Percentiles rank a stretch among this genome's conserved stretches.
Conservation (phyloP, 2,797 vertebrate species). For the Enteromius trimaculatus region DNA sequence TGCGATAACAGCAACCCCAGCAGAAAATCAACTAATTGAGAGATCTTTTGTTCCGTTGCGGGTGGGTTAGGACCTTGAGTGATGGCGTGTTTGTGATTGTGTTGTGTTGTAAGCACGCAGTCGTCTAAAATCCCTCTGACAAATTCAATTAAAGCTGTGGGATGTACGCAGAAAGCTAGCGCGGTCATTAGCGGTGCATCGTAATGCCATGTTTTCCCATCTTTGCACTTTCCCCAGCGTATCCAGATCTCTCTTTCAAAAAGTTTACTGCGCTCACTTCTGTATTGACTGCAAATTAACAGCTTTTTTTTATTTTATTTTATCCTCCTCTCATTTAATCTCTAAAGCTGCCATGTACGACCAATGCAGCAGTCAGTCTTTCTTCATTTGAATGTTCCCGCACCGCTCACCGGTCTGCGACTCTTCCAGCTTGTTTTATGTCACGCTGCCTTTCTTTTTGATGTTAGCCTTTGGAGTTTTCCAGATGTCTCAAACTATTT, state of each 20-base stretch:
- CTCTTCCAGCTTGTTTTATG: constrained; percentile 78
- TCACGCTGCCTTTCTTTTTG: constrained; percentile 72
- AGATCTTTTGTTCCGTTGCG: constrained; percentile 55
- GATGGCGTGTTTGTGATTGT: constrained; percentile 49
- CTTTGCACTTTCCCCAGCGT: not conserved
- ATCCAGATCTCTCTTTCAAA: constrained; percentile 55
- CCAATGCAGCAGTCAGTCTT: constrained; percentile 44
- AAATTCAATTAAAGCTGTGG: constrained; percentile 45
- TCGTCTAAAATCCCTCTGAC: constrained; percentile 40
- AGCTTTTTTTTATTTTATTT: constrained; percentile 42
- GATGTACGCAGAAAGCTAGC: constrained; percentile 34
- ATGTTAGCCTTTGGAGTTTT: constrained; percentile 74
- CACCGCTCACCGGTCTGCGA: constrained; percentile 72
- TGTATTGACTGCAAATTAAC: constrained; percentile 38
- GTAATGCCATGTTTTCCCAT: constrained; percentile 57
- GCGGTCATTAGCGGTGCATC: constrained; percentile 20
- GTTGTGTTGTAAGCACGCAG: constrained; percentile 51
- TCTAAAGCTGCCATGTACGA: constrained; percentile 15
- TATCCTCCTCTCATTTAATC: constrained; percentile 58
- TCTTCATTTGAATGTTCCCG: constrained; percentile 72
- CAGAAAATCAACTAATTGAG: constrained; percentile 66
- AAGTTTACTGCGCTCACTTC: constrained; percentile 31
- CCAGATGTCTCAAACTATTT: constrained; percentile 75
- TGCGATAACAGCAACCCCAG: constrained; percentile 69
- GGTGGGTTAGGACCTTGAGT: constrained; percentile 58